These are phyloP conservation scores for Meliscaeva auricollis DNA, from an alignment of 2,888 invertebrate species.

Conservation along the genomic window DNA sequence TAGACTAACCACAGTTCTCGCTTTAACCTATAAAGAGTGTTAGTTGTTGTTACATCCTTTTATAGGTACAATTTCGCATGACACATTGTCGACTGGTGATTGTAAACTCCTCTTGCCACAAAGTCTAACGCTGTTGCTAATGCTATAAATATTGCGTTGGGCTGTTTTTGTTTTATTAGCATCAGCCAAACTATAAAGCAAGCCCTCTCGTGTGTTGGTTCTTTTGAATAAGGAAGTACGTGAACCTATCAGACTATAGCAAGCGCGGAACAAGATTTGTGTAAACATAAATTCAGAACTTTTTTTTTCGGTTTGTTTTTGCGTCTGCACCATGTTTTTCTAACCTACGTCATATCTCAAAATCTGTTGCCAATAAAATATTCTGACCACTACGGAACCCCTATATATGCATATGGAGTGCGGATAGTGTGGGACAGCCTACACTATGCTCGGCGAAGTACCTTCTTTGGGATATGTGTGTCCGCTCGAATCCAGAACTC, in stretches of 20 bases:
- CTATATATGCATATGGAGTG: constrained; percentile 34
- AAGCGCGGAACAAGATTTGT: constrained; percentile 64
- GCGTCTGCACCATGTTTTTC: constrained; percentile 53
- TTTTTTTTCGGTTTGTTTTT: constrained; percentile 32
- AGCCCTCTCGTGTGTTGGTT: constrained; percentile 20
- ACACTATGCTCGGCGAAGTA: constrained; percentile 39
- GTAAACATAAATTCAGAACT: constrained; percentile 64
- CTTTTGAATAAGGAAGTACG: constrained; percentile 67
- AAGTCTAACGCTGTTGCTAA: constrained; percentile 20
- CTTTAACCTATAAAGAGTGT: too few relatives aligned
- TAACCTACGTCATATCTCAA: constrained; percentile 71
- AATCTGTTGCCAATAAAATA: constrained; percentile 72
- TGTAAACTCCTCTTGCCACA: constrained; percentile 51
- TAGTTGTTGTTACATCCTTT: constrained; percentile 8
- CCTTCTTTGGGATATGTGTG: constrained; percentile 27
- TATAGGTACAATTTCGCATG: constrained; percentile 43
- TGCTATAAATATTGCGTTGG: constrained; percentile 41
- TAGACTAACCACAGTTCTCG: neutral
- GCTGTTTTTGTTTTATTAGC: constrained; percentile 40
- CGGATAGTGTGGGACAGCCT: constrained; percentile 50
- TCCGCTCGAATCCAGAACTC: constrained; percentile 60
- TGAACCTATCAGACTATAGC: constrained; percentile 26
- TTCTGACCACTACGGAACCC: constrained; percentile 62
- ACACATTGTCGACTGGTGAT: constrained; percentile 53
- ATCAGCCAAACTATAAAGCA: constrained; percentile 16